Conservation (phyloP, 1,140 invertebrate genomes). For the Trachelipus rathkii region DNA sequence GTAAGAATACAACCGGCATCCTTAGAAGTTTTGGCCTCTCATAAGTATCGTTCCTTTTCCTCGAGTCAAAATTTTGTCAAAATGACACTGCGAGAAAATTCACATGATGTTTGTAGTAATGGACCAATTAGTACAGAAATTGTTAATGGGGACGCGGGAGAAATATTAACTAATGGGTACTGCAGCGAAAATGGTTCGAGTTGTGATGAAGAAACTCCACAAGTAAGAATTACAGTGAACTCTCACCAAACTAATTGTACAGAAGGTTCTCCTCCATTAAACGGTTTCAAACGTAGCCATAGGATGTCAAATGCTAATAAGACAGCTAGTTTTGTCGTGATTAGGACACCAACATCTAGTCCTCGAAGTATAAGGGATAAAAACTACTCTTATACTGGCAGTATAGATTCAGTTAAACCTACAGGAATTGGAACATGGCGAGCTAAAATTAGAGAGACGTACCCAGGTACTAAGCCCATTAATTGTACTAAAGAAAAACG, state of each 20-base stretch:
- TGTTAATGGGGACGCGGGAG: neutral
- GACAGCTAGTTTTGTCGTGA: neutral
- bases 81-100: neutral
- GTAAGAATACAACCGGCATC: neutral
- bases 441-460: neutral
- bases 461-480: neutral
- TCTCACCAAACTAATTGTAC: neutral
- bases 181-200: neutral
- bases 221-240: neutral
- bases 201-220: constrained; percentile 1
- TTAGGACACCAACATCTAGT: neutral
- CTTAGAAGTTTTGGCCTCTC: neutral
- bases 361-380: neutral
- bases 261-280: no score
- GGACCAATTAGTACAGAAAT: neutral
- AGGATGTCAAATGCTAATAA: constrained; percentile 1
- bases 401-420: neutral
- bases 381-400: neutral
- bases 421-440: neutral
- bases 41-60: neutral
- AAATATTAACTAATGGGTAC: neutral
- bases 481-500: neutral
- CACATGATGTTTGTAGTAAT: neutral
- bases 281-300: neutral
- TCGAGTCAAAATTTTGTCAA: neutral